Evolutionary conservation across 2,888 invertebrate species (phyloP).

Genomic region (Calliopum simillimum): DNA sequence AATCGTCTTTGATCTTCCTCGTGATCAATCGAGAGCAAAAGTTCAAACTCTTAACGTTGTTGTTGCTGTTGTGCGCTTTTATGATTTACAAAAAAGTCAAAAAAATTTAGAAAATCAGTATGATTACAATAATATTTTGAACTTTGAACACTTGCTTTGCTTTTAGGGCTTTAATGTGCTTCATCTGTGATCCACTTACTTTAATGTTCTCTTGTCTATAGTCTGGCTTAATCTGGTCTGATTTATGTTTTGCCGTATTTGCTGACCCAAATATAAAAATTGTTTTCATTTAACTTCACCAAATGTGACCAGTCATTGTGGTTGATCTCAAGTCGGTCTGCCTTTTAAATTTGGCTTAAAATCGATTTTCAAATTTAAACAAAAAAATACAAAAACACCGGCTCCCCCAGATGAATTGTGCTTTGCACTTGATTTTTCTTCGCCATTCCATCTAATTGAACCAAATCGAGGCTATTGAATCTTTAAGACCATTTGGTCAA

Average conservation of each 20-base stretch:
- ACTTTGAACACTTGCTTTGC: constrained; percentile 22
- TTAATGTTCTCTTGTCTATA: not conserved
- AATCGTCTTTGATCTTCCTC: constrained; percentile 33
- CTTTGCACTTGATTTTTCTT: too few species aligned
- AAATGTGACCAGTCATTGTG: not conserved
- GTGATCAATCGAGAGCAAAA: constrained; percentile 33
- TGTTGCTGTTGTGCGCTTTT: constrained; percentile 7
- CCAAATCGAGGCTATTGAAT: constrained; percentile 1
- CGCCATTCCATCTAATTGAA: too few species aligned
- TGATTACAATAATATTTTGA: constrained; percentile 14
- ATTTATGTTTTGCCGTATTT: constrained; percentile 12
- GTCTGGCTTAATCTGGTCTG: constrained; percentile 15
- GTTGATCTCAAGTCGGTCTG: too few species aligned
- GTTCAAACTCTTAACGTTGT: not conserved
- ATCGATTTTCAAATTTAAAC: too few species aligned
- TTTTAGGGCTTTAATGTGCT: not conserved
- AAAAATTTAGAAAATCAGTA: not conserved
- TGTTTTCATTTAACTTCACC: constrained; percentile 13
- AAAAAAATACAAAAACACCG: too few species aligned
- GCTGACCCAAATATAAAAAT: constrained; percentile 25
- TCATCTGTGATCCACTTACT: not conserved
- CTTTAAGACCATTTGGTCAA: constrained; percentile 8
- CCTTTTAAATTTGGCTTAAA: too few species aligned
- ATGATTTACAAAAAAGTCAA: not conserved
- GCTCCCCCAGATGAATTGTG: too few species aligned